Conservation (phyloP, 2,888 invertebrate species). For the Macrophya alboannulata region DNA sequence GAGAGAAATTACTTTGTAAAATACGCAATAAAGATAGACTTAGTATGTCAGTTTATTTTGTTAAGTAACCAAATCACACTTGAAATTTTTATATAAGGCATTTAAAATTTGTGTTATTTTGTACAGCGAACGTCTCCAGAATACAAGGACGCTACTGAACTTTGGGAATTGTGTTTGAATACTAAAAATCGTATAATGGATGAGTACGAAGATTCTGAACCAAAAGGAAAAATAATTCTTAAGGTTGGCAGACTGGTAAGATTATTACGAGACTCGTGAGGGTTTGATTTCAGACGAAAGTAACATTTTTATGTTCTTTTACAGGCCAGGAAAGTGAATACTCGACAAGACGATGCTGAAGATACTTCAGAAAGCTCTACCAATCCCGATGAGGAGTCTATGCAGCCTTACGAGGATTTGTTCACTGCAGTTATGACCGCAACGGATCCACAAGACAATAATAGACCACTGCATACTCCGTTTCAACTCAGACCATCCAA, state of each 20-base stretch:
- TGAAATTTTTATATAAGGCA: neutral
- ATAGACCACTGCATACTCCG: slow-evolving; percentile 91
- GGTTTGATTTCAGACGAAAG: slow-evolving; percentile 9
- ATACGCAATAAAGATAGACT: neutral
- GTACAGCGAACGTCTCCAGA: slow-evolving; percentile 89
- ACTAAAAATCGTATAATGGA: slow-evolving; percentile 81
- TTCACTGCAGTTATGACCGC: slow-evolving; percentile 95
- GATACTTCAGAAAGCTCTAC: slow-evolving; percentile 89
- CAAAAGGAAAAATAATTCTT: slow-evolving; percentile 82
- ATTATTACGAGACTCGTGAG: slow-evolving; percentile 15
- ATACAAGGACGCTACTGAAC: slow-evolving; percentile 93
- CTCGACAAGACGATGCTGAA: slow-evolving; percentile 83
- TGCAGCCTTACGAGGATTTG: slow-evolving; percentile 92
- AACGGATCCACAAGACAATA: slow-evolving; percentile 87
- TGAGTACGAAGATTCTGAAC: slow-evolving; percentile 81
- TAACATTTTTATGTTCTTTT: neutral
- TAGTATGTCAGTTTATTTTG: neutral
- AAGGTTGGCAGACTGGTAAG: slow-evolving; percentile 82
- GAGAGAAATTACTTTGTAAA: neutral
- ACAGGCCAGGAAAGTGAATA: slow-evolving; percentile 73
- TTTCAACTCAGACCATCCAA: slow-evolving; percentile 97
- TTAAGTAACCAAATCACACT: no score
- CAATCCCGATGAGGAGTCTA: slow-evolving; percentile 88
- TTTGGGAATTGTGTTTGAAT: slow-evolving; percentile 92
- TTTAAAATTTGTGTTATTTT: slow-evolving; percentile 30